A percentile compares a stretch with the other conserved stretches of the same genome.
Evolutionary conservation across 2,888 invertebrate genomes (phyloP).

Genomic region (Drosophila neonasuta): DNA sequence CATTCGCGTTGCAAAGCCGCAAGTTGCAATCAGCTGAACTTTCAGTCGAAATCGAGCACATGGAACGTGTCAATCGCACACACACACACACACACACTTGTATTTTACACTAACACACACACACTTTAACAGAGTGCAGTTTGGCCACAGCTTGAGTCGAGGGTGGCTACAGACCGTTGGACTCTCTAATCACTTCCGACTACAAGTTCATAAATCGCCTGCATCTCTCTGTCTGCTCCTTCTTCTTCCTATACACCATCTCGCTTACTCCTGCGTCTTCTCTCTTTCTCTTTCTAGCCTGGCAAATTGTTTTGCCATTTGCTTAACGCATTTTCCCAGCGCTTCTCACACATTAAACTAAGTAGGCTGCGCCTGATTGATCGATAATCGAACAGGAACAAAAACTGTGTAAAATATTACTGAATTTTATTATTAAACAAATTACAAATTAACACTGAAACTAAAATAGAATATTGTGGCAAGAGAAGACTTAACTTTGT

Average conservation of each 20-base stretch:
- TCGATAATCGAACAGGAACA: neutral
- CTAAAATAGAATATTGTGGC: too few species aligned
- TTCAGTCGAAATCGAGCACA: slow-evolving; percentile 52
- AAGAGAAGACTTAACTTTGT: too few species aligned
- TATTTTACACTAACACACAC: slow-evolving; percentile 38
- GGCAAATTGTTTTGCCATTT: slow-evolving; percentile 39
- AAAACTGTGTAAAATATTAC: too few species aligned
- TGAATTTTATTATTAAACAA: too few species aligned
- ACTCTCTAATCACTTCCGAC: slow-evolving; percentile 73
- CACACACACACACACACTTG: slow-evolving; percentile 48
- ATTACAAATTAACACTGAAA: too few species aligned
- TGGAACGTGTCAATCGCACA: slow-evolving; percentile 74
- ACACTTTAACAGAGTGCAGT: neutral
- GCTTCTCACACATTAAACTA: slow-evolving; percentile 7
- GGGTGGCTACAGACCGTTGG: slow-evolving; percentile 49
- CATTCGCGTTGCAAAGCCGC: slow-evolving; percentile 23
- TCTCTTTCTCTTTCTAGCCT: slow-evolving; percentile 1
- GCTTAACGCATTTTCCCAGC: slow-evolving; percentile 52
- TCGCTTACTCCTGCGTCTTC: neutral
- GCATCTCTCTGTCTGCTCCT: slow-evolving; percentile 2
- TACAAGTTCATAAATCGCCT: slow-evolving; percentile 69
- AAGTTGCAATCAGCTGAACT: slow-evolving; percentile 49
- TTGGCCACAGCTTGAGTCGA: neutral
- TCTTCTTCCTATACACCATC: slow-evolving; percentile 1
- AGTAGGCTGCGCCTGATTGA: neutral